Conservation (phyloP, 2,113 vertebrate species). For the Tachysurus fulvidraco region DNA sequence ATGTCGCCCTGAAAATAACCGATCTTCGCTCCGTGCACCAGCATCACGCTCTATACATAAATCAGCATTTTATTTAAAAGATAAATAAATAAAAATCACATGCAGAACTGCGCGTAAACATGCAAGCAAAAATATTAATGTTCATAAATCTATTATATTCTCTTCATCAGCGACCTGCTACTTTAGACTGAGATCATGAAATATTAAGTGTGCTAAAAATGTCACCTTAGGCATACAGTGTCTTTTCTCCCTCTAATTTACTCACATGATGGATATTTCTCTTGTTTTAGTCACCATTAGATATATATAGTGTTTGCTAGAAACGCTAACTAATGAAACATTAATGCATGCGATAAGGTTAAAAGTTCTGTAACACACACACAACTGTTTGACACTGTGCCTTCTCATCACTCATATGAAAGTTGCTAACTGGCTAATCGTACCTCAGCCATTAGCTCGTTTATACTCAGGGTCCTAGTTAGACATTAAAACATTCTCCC, state of each 20-base stretch:
- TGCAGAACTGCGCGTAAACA: not conserved
- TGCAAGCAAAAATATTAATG: not conserved
- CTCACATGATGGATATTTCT: not conserved
- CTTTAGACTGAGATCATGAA: not conserved
- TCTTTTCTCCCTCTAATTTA: not conserved
- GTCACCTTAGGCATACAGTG: not conserved
- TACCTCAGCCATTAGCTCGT: not conserved
- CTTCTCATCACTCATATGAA: not conserved
- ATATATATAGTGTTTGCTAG: too few relatives aligned
- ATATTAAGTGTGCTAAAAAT: not conserved
- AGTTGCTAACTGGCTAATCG: not conserved
- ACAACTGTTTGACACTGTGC: too few relatives aligned
- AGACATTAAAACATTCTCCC: not conserved
- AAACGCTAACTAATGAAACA: not conserved
- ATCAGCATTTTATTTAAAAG: not conserved
- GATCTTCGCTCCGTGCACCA: conserved; percentile 89
- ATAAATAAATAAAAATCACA: not conserved
- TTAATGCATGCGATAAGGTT: not conserved
- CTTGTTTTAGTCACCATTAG: not conserved
- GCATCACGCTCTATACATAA: not conserved
- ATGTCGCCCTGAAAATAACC: conserved; percentile 98
- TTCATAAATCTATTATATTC: not conserved
- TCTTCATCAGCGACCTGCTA: not conserved
- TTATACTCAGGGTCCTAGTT: not conserved
- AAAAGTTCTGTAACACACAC: not conserved